Base-by-base conservation (phyloP, 2,888 invertebrate species). In the Cabera pusaria region DNA sequence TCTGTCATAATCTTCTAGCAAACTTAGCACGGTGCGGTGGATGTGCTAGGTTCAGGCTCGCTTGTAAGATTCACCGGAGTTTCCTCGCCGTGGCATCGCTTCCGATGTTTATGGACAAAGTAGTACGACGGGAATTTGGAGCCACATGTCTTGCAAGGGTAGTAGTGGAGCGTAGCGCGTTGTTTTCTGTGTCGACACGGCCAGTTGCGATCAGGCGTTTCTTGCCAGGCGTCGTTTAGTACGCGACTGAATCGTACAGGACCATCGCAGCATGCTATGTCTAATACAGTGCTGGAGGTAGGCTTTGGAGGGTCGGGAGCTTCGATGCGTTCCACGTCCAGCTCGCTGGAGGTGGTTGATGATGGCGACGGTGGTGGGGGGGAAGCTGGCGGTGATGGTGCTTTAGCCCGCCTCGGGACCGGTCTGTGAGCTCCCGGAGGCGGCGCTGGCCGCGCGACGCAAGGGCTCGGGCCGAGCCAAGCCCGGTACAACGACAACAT, bases 61-160 rank as follows among this genome's bases (percentile, higher is more conserved):
- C 28, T 28, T 56, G 78, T 33, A 35, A 55, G 43, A 6, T 52
- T 53, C 0, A 53, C 49, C 0, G 58, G 57, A 10, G 59, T 75
- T 52, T 93, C 92, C 31, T 93, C 93, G 0, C 93, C 93, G 69
- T 97, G 97, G 65, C 96, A 96, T 61, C 94, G 80, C 82, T 96
- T 96, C 32, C 96, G 90, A 72, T 97, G 97, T 68, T 97, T 97
- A 73, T 97, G 97, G 10, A 97, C 97, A 85, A 97, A 97, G 82
- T 97, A 97, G 72, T 97, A 97, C 52, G 96, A 96, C 1, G 97
- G 97, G 73, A 97, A 97, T 75, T 97, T 97, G 59, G 93, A 95
- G 8, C 97, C 97, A 77, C 97, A 97, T 0, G 95, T 96, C 81
- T 97, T 97, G 81, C 97, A 97, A 0, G 97, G 97, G 80, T 97